Evolutionary conservation across 1,140 invertebrate genomes (phyloP).

Genomic region (Aphelinus atriplicis): DNA sequence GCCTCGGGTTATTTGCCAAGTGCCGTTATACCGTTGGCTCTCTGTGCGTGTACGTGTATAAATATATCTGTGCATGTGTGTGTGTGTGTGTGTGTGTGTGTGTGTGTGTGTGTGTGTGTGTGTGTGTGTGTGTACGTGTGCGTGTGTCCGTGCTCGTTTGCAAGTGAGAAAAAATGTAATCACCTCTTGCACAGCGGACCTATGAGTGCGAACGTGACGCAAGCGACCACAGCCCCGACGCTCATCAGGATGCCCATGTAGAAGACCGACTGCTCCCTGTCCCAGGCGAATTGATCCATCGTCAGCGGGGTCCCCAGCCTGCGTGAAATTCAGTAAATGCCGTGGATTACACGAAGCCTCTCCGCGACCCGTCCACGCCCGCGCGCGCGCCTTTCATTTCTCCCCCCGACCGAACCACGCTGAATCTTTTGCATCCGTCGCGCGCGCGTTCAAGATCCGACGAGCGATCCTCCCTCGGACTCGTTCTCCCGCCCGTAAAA

Average conservation of each 20-base stretch:
- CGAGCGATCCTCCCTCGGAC: too few relatives aligned
- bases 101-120: background rate
- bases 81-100: background rate
- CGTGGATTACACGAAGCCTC: background rate
- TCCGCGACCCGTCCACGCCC: too few relatives aligned
- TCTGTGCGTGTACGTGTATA: background rate
- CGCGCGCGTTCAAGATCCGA: too few relatives aligned
- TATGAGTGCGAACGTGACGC: conserved; percentile 78
- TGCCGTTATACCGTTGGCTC: background rate
- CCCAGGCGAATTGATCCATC: conserved; percentile 92
- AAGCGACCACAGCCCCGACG: conserved; percentile 79
- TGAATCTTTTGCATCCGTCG: too few relatives aligned
- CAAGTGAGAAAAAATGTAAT: conserved; percentile 9
- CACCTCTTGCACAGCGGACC: conserved; percentile 76
- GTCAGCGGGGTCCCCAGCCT: conserved; percentile 84
- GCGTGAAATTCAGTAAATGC: conserved; percentile 32
- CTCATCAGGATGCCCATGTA: conserved; percentile 87
- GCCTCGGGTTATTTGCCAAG: background rate
- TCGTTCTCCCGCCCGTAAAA: too few relatives aligned
- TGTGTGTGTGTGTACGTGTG: background rate
- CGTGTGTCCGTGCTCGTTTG: too few relatives aligned
- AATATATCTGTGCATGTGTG: background rate
- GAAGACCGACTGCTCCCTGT: conserved; percentile 77
- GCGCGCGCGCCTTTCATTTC: too few relatives aligned
- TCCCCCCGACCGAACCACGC: too few relatives aligned